Conservation (phyloP, 2,113 vertebrate genomes). For the Aplodontia rufa region DNA sequence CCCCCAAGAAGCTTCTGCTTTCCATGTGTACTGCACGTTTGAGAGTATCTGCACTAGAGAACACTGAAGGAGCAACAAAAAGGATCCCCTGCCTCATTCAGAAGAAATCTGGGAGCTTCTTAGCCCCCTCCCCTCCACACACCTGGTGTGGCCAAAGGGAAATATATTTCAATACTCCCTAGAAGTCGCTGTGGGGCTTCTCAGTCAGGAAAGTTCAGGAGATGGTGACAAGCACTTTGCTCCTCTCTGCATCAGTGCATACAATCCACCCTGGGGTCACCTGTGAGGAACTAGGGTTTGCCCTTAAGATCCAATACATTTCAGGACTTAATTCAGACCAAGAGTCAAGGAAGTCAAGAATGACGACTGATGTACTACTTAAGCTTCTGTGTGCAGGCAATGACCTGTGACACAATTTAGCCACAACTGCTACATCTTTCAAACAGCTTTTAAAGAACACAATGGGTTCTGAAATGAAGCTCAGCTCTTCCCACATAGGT, state of each 20-base stretch:
- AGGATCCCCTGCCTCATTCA: background rate
- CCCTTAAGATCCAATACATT: background rate
- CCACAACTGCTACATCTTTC: slow-evolving; percentile 55
- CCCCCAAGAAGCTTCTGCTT: background rate
- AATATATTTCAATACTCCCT: slow-evolving; percentile 4
- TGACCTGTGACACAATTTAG: slow-evolving; percentile 76
- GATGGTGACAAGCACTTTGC: background rate
- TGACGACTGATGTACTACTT: slow-evolving; percentile 23
- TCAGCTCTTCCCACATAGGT: background rate
- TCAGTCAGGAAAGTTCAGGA: background rate
- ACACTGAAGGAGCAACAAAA: slow-evolving; percentile 32
- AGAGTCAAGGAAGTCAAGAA: background rate
- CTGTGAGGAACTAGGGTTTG: background rate
- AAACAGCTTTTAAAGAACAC: background rate
- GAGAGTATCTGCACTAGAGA: background rate
- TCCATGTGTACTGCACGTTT: background rate
- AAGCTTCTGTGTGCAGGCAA: slow-evolving; percentile 21
- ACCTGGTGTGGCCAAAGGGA: rapidly evolving
- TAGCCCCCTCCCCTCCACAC: background rate
- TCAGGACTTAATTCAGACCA: slow-evolving; percentile 46
- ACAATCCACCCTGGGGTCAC: background rate
- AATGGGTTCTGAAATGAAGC: slow-evolving; percentile 21
- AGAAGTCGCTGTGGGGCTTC: background rate
- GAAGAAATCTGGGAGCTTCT: background rate
- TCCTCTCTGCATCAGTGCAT: background rate